Base-by-base conservation (phyloP, 2,888 invertebrate genomes). In the Dione vanillae region DNA sequence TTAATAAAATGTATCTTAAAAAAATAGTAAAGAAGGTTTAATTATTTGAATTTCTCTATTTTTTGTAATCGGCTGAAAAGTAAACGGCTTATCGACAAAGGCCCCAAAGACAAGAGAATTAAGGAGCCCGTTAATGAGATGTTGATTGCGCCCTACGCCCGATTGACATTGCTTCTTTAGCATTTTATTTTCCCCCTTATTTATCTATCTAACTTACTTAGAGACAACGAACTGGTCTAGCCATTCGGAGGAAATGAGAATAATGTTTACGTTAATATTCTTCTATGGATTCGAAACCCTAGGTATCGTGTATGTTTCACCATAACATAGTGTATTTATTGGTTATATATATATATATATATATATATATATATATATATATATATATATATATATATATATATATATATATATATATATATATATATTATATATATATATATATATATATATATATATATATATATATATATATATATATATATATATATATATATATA, bases 91-190 rank as follows among this genome's bases (percentile, higher is more conserved):
- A 82, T 81, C 89, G 84, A 83, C 81, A 81, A 80, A 78, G 80
- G 79, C 79, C 76, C 85, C 80, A 78, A 74, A 69, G 85, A 87
- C 86, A 84, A 82, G 80, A 80, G 86, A 89, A 90, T 90, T 91
- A 91, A 90, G 87, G 85, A 85, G 81, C 85, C 80, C 84, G 79
- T 90, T 91, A 91, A 92, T 91, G 91, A 91, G 90, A 92, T 91
- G 92, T 90, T 91, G 91, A 92, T 91, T 91, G 91, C 89, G 86
- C 86, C 86, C 85, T 83, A 80, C 82, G 85, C 81, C 81, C 86
- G 86, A 84, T 90, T 87, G 86, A 86, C 87, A 84, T 61, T 14
- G 61, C 78, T 83, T 85, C 82, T 83, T 87, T 85, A 82, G 81
- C 84, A 85, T 86, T 75, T 75, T 75, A 74, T 84, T 81, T 75